These are phyloP conservation scores for Lanistes nyassanus DNA, from an alignment of 1,140 invertebrate genomes.

Conservation along the genomic window DNA sequence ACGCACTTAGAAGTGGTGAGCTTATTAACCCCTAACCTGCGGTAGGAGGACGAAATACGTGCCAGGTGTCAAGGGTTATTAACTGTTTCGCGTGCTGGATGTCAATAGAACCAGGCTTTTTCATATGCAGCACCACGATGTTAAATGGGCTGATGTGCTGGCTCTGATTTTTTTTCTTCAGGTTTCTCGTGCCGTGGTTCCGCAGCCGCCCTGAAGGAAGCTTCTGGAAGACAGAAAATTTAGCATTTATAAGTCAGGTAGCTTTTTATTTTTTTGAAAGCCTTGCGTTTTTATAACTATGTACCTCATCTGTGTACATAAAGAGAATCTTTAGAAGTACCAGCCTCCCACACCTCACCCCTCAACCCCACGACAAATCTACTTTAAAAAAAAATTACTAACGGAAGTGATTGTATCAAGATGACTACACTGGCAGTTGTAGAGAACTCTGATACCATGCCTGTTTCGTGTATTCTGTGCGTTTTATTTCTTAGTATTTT, in stretches of 20 bases:
- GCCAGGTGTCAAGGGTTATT: too few species aligned
- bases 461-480: not conserved
- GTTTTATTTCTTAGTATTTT: not conserved
- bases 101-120: too few species aligned
- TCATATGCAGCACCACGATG: too few species aligned
- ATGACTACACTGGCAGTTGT: not conserved
- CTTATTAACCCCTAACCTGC: too few species aligned
- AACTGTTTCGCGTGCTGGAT: too few species aligned
- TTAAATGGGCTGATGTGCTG: too few species aligned
- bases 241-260: slow-evolving; percentile 94
- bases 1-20: too few species aligned
- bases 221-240: slow-evolving; percentile 86
- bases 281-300: not conserved
- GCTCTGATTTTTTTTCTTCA: not conserved
- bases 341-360: not conserved
- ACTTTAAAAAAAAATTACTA: not conserved
- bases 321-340: not conserved
- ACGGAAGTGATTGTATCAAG: not conserved
- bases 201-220: slow-evolving; percentile 83
- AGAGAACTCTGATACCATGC: not conserved
- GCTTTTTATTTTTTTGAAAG: not conserved
- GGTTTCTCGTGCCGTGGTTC: slow-evolving; percentile 77
- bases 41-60: too few species aligned
- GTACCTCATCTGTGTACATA: not conserved
- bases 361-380: not conserved